A percentile compares a stretch with the other conserved stretches of the same genome.
Conservation (phyloP, 1,140 invertebrate species). For the Macrosteles quadrilineatus region DNA sequence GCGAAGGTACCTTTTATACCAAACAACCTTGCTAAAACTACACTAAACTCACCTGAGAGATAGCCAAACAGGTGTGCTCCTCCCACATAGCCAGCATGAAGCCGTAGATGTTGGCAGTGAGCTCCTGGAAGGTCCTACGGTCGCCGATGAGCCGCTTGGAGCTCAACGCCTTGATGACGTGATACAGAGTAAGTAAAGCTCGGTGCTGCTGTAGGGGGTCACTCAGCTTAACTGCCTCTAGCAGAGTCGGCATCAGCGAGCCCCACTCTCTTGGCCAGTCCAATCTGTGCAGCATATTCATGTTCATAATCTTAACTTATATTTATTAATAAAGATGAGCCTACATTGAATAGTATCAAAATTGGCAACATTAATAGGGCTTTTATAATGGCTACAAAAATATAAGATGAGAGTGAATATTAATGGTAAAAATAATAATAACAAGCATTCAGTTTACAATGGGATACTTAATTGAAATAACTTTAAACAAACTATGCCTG, state of each 20-base stretch:
- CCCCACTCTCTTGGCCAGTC: constrained; percentile 88
- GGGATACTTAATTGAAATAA: neutral
- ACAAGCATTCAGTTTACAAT: neutral
- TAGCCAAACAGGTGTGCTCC: constrained; percentile 64
- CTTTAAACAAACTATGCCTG: neutral
- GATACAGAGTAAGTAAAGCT: constrained; percentile 74
- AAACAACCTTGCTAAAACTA: too few relatives aligned
- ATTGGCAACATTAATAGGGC: neutral
- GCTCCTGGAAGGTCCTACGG: constrained; percentile 75
- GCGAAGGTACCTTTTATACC: too few relatives aligned
- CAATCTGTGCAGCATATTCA: constrained; percentile 61
- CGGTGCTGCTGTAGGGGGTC: constrained; percentile 71
- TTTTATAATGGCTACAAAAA: constrained; percentile 1
- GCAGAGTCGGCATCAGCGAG: constrained; percentile 74
- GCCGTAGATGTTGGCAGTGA: constrained; percentile 68
- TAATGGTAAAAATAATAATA: neutral
- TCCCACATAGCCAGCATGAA: constrained; percentile 76
- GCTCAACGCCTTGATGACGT: constrained; percentile 86
- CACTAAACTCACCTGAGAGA: constrained; percentile 44
- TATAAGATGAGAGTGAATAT: constrained; percentile 8
- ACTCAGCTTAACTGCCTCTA: constrained; percentile 65
- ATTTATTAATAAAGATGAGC: too few relatives aligned
- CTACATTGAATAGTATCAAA: constrained; percentile 30
- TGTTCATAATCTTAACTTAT: too few relatives aligned
- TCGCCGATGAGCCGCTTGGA: constrained; percentile 80